These are phyloP conservation scores for Itoplectis maculator DNA, from an alignment of 2,888 invertebrate genomes.

Conservation along the genomic window DNA sequence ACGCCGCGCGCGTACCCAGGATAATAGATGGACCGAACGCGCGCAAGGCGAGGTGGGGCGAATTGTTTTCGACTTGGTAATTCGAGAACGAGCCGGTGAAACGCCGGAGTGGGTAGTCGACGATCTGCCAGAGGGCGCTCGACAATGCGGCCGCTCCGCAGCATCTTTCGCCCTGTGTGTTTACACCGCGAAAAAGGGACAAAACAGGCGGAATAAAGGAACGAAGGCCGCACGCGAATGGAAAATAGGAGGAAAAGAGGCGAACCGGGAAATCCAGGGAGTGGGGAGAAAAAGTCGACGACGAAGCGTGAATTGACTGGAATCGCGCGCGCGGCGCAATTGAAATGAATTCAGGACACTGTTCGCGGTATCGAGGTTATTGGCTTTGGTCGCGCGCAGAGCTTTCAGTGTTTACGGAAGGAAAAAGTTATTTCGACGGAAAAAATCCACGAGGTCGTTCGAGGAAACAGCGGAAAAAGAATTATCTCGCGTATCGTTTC, in stretches of 20 bases:
- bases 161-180: background rate
- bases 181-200: conserved; percentile 7
- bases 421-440: too few species aligned
- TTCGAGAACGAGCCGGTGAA: conserved; percentile 45
- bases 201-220: background rate
- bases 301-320: background rate
- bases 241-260: background rate
- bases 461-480: too few species aligned
- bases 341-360: background rate
- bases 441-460: too few species aligned
- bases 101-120: conserved; percentile 13
- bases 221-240: background rate
- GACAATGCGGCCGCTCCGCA: conserved; percentile 19
- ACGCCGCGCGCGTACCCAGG: conserved; percentile 27
- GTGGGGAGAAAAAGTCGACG: background rate
- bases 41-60: too few species aligned
- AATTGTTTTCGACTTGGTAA: conserved; percentile 63
- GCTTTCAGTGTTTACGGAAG: too few species aligned
- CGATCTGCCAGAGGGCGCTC: conserved; percentile 13
- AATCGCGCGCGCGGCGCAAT: background rate
- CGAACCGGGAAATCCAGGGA: background rate
- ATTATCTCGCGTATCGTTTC: background rate
- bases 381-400: too few species aligned
- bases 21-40: conserved; percentile 63
- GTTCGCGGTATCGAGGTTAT: background rate